phyloP scores from a whole-genome alignment of 2,113 vertebrate species.

The Pterocles burchelli region DNA sequence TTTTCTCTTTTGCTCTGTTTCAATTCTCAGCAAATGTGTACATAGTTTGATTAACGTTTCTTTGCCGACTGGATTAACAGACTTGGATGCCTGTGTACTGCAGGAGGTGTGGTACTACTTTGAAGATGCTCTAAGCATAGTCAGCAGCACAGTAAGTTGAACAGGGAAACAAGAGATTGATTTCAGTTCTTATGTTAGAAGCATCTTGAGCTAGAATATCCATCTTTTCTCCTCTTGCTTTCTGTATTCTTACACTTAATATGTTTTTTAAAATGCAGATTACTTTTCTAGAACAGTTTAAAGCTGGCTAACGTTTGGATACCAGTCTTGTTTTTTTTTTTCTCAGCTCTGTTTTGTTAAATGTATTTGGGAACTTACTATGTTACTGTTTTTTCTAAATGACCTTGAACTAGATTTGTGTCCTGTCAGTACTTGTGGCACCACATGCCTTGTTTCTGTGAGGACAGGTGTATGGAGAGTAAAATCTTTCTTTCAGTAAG shows the following conservation, averaged over 20 bases:
- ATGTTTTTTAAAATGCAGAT: not conserved
- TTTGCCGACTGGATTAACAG: slow-evolving; percentile 77
- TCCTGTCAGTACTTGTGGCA: not conserved
- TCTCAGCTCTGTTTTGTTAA: not conserved
- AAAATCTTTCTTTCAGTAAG: not conserved
- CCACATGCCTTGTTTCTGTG: not conserved
- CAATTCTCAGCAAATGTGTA: slow-evolving; percentile 83
- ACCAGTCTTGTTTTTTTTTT: not conserved
- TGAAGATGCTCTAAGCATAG: slow-evolving; percentile 83
- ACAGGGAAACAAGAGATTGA: not conserved
- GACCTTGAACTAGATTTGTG: not conserved
- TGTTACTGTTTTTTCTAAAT: not conserved
- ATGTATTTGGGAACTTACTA: not conserved
- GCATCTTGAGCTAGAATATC: not conserved
- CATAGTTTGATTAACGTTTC: slow-evolving; percentile 87
- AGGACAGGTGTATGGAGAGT: not conserved
- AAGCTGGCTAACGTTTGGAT: not conserved
- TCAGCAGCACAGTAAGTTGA: slow-evolving; percentile 82
- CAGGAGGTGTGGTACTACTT: slow-evolving; percentile 87
- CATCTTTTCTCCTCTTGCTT: not conserved
- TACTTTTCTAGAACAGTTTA: not conserved
- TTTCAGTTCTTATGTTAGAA: not conserved
- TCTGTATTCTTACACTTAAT: not conserved
- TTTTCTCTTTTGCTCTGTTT: slow-evolving; percentile 41
- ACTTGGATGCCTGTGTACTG: slow-evolving; percentile 77